These are phyloP conservation scores for Aegithalos caudatus DNA, from an alignment of 2,113 vertebrate species.

Conservation along the genomic window DNA sequence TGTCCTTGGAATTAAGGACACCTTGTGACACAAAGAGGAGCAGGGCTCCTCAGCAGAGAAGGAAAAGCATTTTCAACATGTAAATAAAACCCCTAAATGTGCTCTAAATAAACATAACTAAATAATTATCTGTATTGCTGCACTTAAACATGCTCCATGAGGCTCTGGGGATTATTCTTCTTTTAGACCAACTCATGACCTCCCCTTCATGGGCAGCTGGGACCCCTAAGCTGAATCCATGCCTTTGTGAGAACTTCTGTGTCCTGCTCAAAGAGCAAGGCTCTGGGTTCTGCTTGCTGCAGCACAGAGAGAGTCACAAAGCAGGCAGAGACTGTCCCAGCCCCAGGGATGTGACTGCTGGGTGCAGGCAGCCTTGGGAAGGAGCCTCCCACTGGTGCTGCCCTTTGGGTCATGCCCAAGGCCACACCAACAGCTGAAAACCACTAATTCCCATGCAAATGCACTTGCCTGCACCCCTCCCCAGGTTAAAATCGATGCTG, in stretches of 20 bases:
- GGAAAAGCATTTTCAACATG: background rate
- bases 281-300: background rate
- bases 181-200: background rate
- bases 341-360: rapidly evolving
- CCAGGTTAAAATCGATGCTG: background rate
- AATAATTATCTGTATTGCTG: background rate
- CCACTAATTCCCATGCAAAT: background rate
- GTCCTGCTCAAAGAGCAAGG: background rate
- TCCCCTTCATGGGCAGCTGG: no score
- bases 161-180: background rate
- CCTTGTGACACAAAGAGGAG: background rate
- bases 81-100: background rate
- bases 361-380: background rate
- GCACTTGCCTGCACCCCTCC: background rate
- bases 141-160: background rate
- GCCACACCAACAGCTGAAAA: background rate
- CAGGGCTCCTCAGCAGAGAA: background rate
- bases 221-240: no score
- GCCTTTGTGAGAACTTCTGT: no score
- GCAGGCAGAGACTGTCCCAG: background rate
- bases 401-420: background rate
- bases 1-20: background rate
- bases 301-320: background rate
- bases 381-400: background rate
- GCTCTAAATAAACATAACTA: background rate